Conservation (phyloP, 2,888 invertebrate genomes). For the Norana najaformis region DNA sequence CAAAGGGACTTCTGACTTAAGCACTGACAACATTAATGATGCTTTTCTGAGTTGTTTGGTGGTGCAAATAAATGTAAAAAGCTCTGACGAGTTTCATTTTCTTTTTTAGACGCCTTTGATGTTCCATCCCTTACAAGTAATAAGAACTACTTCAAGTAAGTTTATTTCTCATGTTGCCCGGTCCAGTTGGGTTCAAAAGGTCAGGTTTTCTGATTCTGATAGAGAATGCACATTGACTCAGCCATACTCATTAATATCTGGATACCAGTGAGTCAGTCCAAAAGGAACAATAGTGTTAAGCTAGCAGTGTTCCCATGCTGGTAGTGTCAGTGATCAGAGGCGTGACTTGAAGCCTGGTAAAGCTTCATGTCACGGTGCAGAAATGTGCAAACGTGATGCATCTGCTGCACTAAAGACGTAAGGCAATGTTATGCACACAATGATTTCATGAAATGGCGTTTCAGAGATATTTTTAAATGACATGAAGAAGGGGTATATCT, state of each 20-base stretch:
- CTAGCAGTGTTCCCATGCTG: not conserved
- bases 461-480: no score
- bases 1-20: no score
- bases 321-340: not conserved
- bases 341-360: not conserved
- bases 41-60: no score
- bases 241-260: not conserved
- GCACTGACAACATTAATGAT: no score
- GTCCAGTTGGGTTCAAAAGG: not conserved
- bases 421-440: no score
- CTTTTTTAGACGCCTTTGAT: constrained; percentile 80
- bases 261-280: not conserved
- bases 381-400: not conserved
- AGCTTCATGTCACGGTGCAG: not conserved
- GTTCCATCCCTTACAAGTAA: constrained; percentile 72
- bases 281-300: not conserved
- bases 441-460: no score
- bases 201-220: not conserved
- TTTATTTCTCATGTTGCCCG: not conserved
- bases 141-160: constrained; percentile 72
- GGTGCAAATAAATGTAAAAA: no score
- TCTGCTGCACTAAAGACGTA: no score
- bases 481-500: no score
- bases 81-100: constrained; percentile 21
- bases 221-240: not conserved